Conservation (phyloP, 2,888 invertebrate genomes). For the Hanleya hanleyi region DNA sequence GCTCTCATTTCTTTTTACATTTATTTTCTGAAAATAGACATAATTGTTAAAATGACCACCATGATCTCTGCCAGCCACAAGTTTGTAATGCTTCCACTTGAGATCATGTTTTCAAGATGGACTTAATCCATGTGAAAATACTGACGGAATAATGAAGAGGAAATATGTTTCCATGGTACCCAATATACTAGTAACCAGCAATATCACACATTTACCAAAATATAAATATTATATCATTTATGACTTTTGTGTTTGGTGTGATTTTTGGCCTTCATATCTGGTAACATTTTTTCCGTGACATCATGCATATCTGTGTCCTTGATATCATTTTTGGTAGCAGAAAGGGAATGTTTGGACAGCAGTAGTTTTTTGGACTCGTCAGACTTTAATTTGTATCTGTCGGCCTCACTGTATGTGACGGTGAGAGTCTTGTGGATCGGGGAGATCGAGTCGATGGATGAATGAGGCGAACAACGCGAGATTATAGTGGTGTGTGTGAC, state of each 20-base stretch:
- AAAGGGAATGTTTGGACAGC: not conserved
- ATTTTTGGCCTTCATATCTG: not conserved
- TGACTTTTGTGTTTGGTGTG: not conserved
- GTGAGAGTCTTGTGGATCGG: not conserved
- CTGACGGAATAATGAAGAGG: too few species aligned
- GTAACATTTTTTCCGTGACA: not conserved
- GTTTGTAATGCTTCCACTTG: too few species aligned
- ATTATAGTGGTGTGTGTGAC: constrained; percentile 46
- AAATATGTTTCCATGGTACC: too few species aligned
- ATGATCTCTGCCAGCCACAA: too few species aligned
- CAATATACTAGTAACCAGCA: too few species aligned
- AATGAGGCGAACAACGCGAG: constrained; percentile 49
- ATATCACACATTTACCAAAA: too few species aligned
- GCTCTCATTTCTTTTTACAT: too few species aligned
- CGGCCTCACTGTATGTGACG: not conserved
- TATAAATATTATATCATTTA: too few species aligned
- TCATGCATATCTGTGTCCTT: not conserved
- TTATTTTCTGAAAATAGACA: too few species aligned
- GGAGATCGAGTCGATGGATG: constrained; percentile 5
- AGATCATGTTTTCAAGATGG: too few species aligned
- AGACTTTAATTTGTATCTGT: not conserved
- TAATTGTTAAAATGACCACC: too few species aligned
- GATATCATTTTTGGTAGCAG: not conserved
- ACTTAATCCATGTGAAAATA: too few species aligned
- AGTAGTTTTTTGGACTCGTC: constrained; percentile 4